Percentiles rank a stretch among this genome's conserved stretches.
Evolutionary conservation across 2,888 invertebrate species (phyloP).

Genomic region (Eupithecia subfuscata): DNA sequence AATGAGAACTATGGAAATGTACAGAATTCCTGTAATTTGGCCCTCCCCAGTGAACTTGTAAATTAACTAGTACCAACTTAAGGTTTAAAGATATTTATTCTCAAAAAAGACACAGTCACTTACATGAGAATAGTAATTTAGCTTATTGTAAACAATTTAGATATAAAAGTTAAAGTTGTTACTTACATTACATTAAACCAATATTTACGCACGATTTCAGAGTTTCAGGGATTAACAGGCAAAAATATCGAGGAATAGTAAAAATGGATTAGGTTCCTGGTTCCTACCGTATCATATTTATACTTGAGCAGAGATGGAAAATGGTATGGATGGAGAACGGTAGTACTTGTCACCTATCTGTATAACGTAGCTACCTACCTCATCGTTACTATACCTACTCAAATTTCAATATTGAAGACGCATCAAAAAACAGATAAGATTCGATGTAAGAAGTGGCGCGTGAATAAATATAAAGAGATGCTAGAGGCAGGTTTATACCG

Average conservation of each 20-base stretch:
- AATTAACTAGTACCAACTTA: too few species aligned
- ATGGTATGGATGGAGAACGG: too few species aligned
- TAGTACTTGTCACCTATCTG: background rate
- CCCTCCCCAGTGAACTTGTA: background rate
- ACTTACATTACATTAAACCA: background rate
- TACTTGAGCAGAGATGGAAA: constrained; percentile 3
- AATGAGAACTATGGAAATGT: background rate
- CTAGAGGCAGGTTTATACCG: constrained; percentile 48
- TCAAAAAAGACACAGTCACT: too few species aligned
- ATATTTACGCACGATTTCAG: background rate
- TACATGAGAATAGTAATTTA: too few species aligned
- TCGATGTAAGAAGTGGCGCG: constrained; percentile 29
- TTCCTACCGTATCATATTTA: background rate
- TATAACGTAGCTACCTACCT: background rate
- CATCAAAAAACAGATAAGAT: constrained; percentile 19
- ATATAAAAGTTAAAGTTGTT: too few species aligned
- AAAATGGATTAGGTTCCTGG: background rate
- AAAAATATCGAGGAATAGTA: background rate
- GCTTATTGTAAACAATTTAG: too few species aligned
- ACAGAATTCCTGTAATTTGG: background rate
- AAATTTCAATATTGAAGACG: constrained; percentile 15
- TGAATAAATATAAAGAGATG: constrained; percentile 43
- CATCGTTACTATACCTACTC: background rate
- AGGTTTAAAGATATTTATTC: too few species aligned
- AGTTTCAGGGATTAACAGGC: background rate